Evolutionary conservation across 2,113 vertebrate species (phyloP).

Genomic region (Megaceryle maxima): DNA sequence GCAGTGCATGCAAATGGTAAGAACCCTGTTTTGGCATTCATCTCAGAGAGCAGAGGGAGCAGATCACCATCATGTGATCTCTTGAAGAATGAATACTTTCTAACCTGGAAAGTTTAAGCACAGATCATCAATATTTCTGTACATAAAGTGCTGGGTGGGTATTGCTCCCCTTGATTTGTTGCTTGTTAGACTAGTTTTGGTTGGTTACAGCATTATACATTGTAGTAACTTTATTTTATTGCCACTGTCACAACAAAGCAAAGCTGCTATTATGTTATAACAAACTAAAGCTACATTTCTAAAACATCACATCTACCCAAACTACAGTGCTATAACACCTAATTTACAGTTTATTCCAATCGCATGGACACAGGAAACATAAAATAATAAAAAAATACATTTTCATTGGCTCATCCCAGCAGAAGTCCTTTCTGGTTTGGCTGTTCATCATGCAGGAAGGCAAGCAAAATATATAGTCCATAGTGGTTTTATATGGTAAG

Average conservation of each 20-base stretch:
- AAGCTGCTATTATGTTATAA: conserved; percentile 79
- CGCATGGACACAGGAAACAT: conserved; percentile 57
- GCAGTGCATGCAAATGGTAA: neutral
- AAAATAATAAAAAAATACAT: conserved; percentile 62
- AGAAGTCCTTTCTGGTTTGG: conserved; percentile 39
- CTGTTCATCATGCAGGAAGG: conserved; percentile 38
- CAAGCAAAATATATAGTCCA: neutral
- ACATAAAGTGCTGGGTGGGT: conserved; percentile 41
- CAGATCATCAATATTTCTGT: neutral
- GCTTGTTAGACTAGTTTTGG: conserved; percentile 70
- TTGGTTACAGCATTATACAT: conserved; percentile 73
- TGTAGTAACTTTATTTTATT: conserved; percentile 79
- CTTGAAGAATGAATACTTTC: conserved; percentile 24
- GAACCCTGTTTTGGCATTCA: neutral
- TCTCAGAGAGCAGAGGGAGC: neutral
- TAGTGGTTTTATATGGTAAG: neutral
- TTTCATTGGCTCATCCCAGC: conserved; percentile 55
- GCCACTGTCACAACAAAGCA: conserved; percentile 79
- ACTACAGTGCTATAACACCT: conserved; percentile 66
- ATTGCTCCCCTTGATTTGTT: conserved; percentile 65
- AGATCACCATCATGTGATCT: neutral
- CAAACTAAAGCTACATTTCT: conserved; percentile 77
- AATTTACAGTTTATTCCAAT: conserved; percentile 81
- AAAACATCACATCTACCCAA: conserved; percentile 67
- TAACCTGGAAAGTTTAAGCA: conserved; percentile 25